Evolutionary conservation across 2,797 vertebrate species (phyloP).

Genomic region (Carduelis carduelis): DNA sequence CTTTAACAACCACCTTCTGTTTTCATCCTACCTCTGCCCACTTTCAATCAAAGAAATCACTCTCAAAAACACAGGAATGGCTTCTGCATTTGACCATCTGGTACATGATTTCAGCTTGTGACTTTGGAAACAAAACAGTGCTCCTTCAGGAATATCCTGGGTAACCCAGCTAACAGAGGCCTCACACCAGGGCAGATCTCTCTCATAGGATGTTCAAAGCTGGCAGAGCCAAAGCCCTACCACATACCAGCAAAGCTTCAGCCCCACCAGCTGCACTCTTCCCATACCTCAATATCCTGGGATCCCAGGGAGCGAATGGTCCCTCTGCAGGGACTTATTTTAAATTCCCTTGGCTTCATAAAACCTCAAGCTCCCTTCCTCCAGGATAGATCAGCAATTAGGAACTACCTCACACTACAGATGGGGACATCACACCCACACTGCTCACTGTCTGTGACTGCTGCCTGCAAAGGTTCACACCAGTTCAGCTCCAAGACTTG

Average conservation of each 20-base stretch:
- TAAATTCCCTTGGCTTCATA: not conserved
- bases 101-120: not conserved
- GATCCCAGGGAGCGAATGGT: constrained; percentile 73
- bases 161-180: not conserved
- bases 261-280: not conserved
- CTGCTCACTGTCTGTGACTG: not conserved
- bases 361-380: not conserved
- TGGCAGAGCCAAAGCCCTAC: not conserved
- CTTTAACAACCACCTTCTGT: not conserved
- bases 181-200: not conserved
- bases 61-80: not conserved
- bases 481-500: not conserved
- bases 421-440: accelerated
- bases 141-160: not conserved
- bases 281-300: constrained; percentile 76
- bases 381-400: not conserved
- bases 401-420: not conserved
- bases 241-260: not conserved
- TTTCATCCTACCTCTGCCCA: not conserved
- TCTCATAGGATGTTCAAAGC: not conserved
- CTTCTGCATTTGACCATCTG: not conserved
- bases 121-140: not conserved
- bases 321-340: not conserved
- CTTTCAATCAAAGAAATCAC: not conserved
- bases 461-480: not conserved